Evolutionary conservation across 2,113 vertebrate species (phyloP).

Genomic region (Larimichthys crocea): DNA sequence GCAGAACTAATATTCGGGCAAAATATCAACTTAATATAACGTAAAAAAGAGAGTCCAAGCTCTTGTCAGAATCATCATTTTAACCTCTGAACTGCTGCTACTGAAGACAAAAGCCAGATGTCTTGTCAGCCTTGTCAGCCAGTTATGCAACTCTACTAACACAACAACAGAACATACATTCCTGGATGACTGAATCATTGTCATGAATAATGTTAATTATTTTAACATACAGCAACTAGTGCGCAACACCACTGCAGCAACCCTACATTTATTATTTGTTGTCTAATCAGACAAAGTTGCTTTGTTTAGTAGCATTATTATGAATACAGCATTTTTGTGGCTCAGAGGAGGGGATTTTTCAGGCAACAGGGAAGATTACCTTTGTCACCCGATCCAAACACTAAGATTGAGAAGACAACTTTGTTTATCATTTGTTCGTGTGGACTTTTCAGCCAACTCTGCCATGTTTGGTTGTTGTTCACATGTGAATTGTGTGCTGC

Average conservation of each 20-base stretch:
- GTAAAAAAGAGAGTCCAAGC: background rate
- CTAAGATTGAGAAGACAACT: conserved; percentile 1
- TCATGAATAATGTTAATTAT: conserved; percentile 12
- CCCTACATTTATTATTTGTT: background rate
- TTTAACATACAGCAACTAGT: conserved; percentile 24
- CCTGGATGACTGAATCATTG: conserved; percentile 7
- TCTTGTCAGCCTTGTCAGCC: conserved; percentile 3
- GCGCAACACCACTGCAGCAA: background rate
- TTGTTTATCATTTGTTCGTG: conserved; percentile 31
- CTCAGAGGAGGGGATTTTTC: background rate
- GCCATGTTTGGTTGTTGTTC: background rate
- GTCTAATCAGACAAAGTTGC: background rate
- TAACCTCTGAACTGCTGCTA: conserved; percentile 17
- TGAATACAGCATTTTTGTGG: conserved; percentile 10
- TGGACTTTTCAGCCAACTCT: conserved; percentile 12
- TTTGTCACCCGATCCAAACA: conserved; percentile 29
- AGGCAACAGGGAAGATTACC: background rate
- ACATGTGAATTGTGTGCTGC: conserved; percentile 15
- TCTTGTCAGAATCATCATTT: conserved; percentile 9
- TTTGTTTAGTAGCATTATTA: background rate
- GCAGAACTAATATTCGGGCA: background rate
- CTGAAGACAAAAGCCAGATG: conserved; percentile 1
- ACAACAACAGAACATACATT: conserved; percentile 29
- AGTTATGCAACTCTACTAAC: conserved; percentile 19
- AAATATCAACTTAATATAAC: background rate